These are phyloP conservation scores for Helogale parvula DNA, from an alignment of 2,113 vertebrate species.

Conservation along the genomic window DNA sequence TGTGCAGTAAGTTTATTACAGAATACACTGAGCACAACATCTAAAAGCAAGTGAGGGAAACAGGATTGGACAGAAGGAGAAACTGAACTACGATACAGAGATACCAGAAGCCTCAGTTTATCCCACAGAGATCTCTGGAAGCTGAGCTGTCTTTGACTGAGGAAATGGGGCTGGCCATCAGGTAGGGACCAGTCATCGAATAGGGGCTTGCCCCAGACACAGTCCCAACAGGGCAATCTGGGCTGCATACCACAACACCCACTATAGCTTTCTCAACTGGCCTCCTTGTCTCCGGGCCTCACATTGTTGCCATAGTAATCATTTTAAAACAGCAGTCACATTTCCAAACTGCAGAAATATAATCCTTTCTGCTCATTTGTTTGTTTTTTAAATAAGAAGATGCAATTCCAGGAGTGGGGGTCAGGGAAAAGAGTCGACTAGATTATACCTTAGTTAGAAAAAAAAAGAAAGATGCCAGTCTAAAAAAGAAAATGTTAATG, in stretches of 20 bases:
- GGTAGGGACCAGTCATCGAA: neutral
- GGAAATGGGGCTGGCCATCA: neutral
- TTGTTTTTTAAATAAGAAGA: neutral
- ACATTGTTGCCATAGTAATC: neutral
- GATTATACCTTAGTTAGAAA: neutral
- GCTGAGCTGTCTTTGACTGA: neutral
- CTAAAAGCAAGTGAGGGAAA: neutral
- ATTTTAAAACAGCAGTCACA: neutral
- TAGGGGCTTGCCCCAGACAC: neutral
- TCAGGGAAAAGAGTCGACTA: neutral
- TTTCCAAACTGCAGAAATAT: neutral
- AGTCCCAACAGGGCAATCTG: neutral
- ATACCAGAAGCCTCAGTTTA: neutral
- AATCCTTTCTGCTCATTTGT: neutral
- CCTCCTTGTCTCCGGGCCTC: neutral
- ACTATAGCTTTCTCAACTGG: neutral
- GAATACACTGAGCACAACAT: neutral
- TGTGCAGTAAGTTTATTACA: neutral
- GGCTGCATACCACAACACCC: neutral
- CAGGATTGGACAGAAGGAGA: neutral
- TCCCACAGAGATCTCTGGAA: neutral
- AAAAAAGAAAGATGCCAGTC: neutral
- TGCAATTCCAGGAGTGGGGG: neutral
- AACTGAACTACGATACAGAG: neutral
- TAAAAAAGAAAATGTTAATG: neutral